Conservation (phyloP, 2,113 vertebrate genomes). For the Lasiurus cinereus region DNA sequence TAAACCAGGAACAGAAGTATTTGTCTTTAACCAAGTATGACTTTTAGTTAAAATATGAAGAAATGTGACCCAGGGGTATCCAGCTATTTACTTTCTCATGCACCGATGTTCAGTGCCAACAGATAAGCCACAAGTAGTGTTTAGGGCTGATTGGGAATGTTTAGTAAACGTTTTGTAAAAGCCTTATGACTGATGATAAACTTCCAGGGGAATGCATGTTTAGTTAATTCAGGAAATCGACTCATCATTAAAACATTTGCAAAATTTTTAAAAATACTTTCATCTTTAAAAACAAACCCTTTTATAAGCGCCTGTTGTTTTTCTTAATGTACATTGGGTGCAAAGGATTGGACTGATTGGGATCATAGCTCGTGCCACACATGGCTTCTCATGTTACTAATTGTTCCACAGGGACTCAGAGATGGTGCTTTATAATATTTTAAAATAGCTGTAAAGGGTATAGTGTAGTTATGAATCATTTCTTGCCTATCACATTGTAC, state of each 20-base stretch:
- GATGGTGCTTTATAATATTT: constrained; percentile 13
- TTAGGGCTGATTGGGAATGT: neutral
- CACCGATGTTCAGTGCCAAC: neutral
- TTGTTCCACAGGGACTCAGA: constrained; percentile 1
- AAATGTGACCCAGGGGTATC: constrained; percentile 41
- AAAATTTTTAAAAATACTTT: constrained; percentile 50
- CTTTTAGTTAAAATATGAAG: constrained; percentile 65
- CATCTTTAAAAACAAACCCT: constrained; percentile 47
- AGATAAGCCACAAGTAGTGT: constrained; percentile 34
- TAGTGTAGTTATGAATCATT: constrained; percentile 26
- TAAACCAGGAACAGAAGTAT: constrained; percentile 36
- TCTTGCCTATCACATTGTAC: constrained; percentile 9
- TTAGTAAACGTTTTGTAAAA: constrained; percentile 45
- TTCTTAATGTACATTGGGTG: neutral
- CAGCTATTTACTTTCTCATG: constrained; percentile 31
- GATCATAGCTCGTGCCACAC: neutral
- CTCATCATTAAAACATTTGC: constrained; percentile 34
- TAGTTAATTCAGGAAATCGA: constrained; percentile 43
- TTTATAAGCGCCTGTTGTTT: neutral
- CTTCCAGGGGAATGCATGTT: constrained; percentile 6
- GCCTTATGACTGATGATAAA: constrained; percentile 11
- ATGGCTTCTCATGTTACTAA: constrained; percentile 49
- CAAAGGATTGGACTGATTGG: neutral
- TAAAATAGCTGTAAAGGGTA: neutral
- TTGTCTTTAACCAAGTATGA: constrained; percentile 55